Evolutionary conservation across 1,140 invertebrate genomes (phyloP).

Genomic region (Yoshiicerus persimilis): DNA sequence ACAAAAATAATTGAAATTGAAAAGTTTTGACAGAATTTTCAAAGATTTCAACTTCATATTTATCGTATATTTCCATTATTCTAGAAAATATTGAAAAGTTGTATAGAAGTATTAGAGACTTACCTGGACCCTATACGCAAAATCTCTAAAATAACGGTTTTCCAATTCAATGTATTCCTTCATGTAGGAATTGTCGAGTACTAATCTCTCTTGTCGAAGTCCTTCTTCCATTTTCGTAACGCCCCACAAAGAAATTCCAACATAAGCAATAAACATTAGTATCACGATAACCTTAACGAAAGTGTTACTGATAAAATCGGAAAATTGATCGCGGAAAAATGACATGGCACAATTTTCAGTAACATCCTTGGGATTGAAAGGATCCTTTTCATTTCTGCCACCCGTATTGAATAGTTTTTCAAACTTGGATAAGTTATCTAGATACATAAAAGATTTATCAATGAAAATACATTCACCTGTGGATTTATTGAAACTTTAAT

Average conservation of each 20-base stretch:
- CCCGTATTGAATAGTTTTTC: background rate
- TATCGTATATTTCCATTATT: no score
- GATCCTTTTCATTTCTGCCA: conserved; percentile 63
- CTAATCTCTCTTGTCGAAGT: conserved; percentile 78
- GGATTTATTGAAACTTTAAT: no score
- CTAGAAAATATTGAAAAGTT: no score
- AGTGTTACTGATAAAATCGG: conserved; percentile 71
- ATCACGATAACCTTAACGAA: conserved; percentile 68
- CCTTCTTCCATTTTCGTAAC: conserved; percentile 85
- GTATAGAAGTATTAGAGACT: no score
- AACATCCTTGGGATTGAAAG: conserved; percentile 74
- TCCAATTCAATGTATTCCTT: conserved; percentile 85
- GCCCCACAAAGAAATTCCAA: conserved; percentile 82
- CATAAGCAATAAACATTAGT: conserved; percentile 69
- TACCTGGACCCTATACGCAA: conserved; percentile 82
- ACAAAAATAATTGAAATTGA: no score
- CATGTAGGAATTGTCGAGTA: conserved; percentile 83
- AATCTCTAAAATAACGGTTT: conserved; percentile 84
- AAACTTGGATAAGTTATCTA: background rate
- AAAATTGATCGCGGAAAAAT: conserved; percentile 81
- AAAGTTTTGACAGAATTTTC: no score
- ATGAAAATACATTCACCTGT: background rate
- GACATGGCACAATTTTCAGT: conserved; percentile 81
- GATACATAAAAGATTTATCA: background rate
- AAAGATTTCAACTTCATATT: no score